These are phyloP conservation scores for Marronus borbonicus DNA, from an alignment of 2,888 invertebrate genomes.

Conservation along the genomic window DNA sequence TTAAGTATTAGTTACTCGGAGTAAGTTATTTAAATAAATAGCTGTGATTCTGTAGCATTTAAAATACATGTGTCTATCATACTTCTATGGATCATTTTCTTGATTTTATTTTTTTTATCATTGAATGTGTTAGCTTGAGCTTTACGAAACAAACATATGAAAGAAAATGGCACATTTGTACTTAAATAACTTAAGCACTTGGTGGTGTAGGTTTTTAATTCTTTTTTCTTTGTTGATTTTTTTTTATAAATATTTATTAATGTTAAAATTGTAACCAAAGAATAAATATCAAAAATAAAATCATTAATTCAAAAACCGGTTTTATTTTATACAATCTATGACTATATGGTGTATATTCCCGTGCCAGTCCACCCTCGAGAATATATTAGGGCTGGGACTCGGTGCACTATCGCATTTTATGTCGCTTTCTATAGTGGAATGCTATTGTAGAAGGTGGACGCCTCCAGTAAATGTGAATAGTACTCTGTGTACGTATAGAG, in stretches of 20 bases:
- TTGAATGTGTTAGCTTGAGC: slow-evolving; percentile 26
- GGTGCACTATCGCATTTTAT: too few species aligned
- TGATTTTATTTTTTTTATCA: neutral
- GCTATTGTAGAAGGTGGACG: too few species aligned
- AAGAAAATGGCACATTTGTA: slow-evolving; percentile 38
- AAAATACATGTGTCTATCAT: neutral
- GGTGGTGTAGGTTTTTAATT: slow-evolving; percentile 42
- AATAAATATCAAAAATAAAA: slow-evolving; percentile 47
- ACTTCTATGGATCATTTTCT: slow-evolving; percentile 14
- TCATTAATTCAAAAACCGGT: slow-evolving; percentile 24
- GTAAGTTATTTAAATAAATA: slow-evolving; percentile 39
- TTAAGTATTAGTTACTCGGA: slow-evolving; percentile 14
- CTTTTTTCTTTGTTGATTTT: slow-evolving; percentile 39
- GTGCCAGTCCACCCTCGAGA: too few species aligned
- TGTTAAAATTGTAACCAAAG: slow-evolving; percentile 51
- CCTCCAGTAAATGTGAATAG: too few species aligned
- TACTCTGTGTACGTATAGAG: too few species aligned
- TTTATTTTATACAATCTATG: slow-evolving; percentile 7
- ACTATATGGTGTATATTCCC: too few species aligned
- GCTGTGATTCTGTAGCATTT: slow-evolving; percentile 47
- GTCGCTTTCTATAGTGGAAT: too few species aligned
- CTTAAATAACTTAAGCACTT: slow-evolving; percentile 44
- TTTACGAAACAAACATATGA: slow-evolving; percentile 22
- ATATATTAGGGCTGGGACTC: too few species aligned
- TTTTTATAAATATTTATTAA: slow-evolving; percentile 50